Base-by-base conservation (phyloP, 2,797 vertebrate genomes). In the Brachyalestes nurse region DNA sequence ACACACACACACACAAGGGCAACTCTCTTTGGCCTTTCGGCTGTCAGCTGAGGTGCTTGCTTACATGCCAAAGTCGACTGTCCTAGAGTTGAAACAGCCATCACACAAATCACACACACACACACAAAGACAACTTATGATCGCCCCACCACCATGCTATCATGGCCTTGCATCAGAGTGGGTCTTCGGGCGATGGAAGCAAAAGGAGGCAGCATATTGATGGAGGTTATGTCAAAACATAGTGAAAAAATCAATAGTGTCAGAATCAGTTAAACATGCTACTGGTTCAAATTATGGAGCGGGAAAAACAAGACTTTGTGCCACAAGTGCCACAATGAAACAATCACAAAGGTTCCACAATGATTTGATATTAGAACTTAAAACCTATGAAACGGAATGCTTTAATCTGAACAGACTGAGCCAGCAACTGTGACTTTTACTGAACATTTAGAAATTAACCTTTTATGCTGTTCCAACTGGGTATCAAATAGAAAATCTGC, bases 101-200 rank as follows among this genome's bases (percentile, higher is more conserved):
- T 72, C 49, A 75, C 67, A 81, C 58, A 87, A 65, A 77, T 78
- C 82, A 79, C 76, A 82, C 77, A 81, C 78, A 81, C 78, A 82
- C 77, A 81, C 78, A 81, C 78, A 83, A 51, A 84, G 16, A 75
- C 65, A 81, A 86, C 82, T 86, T 49, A 78, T 87, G 80, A 87
- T 83, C 74, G 42, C 81, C 87, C 80, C 86, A 81, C 79, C 81
- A 87, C 82, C 86, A 49, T 89, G 83, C 87, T 88, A 92, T 86
- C 86, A 89, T 88, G 88, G 55, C 86, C 88, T 92, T 89, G 91
- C 89, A 91, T 93, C 91, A 91, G 42, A 91, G 92, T 79, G 90
- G 86, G 75, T 90, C 91, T 93, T 89, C 88, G 86, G 92, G 92
- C 90, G 84, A 91, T 92, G 90, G 89, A 92, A 91, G 90, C 84